Evolutionary conservation across 2,113 vertebrate species (phyloP).

Genomic region (Mastomys natalensis): DNA sequence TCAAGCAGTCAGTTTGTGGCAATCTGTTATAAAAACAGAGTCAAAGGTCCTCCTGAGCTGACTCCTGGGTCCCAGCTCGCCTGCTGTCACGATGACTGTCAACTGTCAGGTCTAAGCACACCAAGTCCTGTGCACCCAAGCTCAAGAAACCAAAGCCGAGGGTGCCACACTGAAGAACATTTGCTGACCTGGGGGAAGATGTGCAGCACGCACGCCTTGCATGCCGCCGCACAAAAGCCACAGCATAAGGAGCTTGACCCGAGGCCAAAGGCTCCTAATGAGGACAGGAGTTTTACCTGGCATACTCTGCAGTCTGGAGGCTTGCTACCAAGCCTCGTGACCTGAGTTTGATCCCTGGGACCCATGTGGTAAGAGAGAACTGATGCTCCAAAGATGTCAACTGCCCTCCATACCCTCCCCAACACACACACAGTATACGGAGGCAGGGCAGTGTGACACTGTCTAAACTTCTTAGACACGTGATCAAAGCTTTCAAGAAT

Average conservation of each 20-base stretch:
- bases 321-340: background rate
- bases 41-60: background rate
- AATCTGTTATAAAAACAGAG: conserved; percentile 39
- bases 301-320: too few relatives aligned
- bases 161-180: background rate
- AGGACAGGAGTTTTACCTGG: background rate
- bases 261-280: background rate
- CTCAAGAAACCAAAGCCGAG: background rate
- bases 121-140: background rate
- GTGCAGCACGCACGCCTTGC: background rate
- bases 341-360: too few relatives aligned
- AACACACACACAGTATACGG: background rate
- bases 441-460: background rate
- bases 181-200: background rate
- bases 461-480: background rate
- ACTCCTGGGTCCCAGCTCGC: background rate
- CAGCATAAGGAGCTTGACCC: background rate
- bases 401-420: background rate
- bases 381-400: background rate
- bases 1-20: background rate
- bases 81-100: background rate
- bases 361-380: background rate
- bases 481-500: conserved; percentile 27
- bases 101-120: background rate
- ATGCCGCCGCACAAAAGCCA: background rate